Conservation (phyloP, 92 coral and sea anemone species). For the Meandrina meandrites region DNA sequence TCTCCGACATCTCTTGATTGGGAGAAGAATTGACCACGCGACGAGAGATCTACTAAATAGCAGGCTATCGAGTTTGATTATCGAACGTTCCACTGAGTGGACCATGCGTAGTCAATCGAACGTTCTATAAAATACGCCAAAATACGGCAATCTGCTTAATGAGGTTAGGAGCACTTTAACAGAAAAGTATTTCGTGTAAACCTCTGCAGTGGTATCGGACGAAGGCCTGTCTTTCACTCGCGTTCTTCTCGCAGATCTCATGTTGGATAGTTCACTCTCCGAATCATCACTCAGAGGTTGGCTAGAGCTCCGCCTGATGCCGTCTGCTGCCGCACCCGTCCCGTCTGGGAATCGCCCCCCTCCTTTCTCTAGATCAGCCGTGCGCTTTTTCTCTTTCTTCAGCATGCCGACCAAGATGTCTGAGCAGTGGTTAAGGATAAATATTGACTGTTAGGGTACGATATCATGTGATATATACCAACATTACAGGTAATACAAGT, state of each 20-base stretch:
- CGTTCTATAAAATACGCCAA: not conserved
- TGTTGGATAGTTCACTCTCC: conserved; percentile 49
- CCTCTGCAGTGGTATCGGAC: conserved; percentile 54
- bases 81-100: too few species aligned
- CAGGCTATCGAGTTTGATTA: too few species aligned
- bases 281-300: conserved; percentile 69
- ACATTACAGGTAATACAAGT: not conserved
- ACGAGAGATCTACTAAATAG: too few species aligned
- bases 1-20: too few species aligned
- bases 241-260: conserved; percentile 42
- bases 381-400: conserved; percentile 91
- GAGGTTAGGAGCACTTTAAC: too few species aligned
- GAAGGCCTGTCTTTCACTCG: conserved; percentile 61
- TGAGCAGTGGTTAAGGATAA: conserved; percentile 28
- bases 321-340: conserved; percentile 18
- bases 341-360: conserved; percentile 39
- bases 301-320: conserved; percentile 61
- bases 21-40: too few species aligned
- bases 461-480: not conserved
- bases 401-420: conserved; percentile 96
- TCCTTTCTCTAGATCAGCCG: conserved; percentile 54
- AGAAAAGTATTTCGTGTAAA: not conserved
- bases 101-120: not conserved
- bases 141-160: too few species aligned
- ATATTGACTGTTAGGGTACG: not conserved